Percentiles rank a stretch among this genome's conserved stretches.
phyloP scores from a whole-genome alignment of 2,888 invertebrate genomes.

The Aproaerema taeniolella region DNA sequence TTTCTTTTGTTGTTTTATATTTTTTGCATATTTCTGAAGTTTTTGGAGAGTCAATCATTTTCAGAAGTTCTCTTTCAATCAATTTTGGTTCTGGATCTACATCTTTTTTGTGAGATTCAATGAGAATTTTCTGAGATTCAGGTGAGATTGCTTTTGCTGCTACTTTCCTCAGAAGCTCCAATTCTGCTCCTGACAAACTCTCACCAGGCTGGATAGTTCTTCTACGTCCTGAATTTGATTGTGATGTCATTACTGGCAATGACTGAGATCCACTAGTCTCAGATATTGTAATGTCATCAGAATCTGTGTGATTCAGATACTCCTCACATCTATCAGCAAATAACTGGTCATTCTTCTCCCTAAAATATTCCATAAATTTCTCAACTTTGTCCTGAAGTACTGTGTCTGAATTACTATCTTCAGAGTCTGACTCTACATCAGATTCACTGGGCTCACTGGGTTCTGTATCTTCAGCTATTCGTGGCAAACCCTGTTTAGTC shows the following conservation, averaged over 20 bases:
- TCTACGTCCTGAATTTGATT: constrained; percentile 67
- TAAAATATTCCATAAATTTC: constrained; percentile 83
- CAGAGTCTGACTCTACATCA: constrained; percentile 79
- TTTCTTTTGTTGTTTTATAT: constrained; percentile 72
- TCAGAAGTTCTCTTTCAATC: constrained; percentile 68
- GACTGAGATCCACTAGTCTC: constrained; percentile 71
- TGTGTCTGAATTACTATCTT: constrained; percentile 77
- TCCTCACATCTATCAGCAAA: constrained; percentile 79
- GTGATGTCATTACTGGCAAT: constrained; percentile 65
- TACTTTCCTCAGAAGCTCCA: constrained; percentile 78
- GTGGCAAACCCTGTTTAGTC: constrained; percentile 63
- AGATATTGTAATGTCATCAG: constrained; percentile 71
- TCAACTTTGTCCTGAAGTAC: constrained; percentile 85
- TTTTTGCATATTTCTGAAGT: constrained; percentile 69
- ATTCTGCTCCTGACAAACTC: constrained; percentile 76
- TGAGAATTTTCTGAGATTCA: constrained; percentile 71
- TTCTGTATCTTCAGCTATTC: constrained; percentile 74
- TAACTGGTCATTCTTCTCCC: constrained; percentile 82
- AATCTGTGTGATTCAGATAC: constrained; percentile 73
- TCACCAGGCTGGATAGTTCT: constrained; percentile 80
- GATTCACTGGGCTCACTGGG: constrained; percentile 79
- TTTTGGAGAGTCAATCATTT: constrained; percentile 73
- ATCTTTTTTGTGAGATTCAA: constrained; percentile 75
- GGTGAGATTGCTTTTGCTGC: constrained; percentile 75
- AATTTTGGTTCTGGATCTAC: constrained; percentile 74